Evolutionary conservation across 2,797 vertebrate species (phyloP), one percentile per base, ranked within the genome.

Genomic region (Semaprochilodus insignis): DNA sequence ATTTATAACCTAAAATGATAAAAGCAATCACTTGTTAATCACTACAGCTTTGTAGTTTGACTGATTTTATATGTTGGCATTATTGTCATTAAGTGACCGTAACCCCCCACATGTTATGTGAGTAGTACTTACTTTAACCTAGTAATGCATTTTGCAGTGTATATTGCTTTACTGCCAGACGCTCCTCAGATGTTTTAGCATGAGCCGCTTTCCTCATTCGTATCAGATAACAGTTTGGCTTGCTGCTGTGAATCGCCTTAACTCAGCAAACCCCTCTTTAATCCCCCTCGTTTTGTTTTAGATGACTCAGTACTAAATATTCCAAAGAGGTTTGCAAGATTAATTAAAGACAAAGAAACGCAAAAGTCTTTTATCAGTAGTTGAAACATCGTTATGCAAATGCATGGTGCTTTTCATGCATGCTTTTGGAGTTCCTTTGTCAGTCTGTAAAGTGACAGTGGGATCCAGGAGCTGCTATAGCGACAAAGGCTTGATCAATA

Each of bases 251-350:
- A 57, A 66, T 48, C 14, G 36, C 23, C 16, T 74, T 74, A 17
- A 11, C n/a, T 63, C 69, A 63, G 48, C 16, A 66, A 74, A 44
- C 27, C 11, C n/a, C 4, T 69, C 19, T 74, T 75, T 69, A 57
- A 59, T 17, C 34, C 11, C 51, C 19, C 59, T 34, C 36, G 7
- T 66, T 66, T 66, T 36, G 31, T 19, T 57, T 54, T 16, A 65
- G 31, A 55, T 55, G 62, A 74, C 54, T 65, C n/a, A 67, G 62
- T 48, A 52, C 66, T 69, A 67, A 74, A 81, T 13, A n/a, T 23
- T 44, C 71, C 71, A 74, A 21, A 40, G 71, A 27, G 59, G 31
- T 67, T 74, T 51, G 70, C 7, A 27, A 27, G 48, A 25, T 23
- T 16, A 66, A 81, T 74, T 70, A 36, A 40, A 54, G n/a, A 44